phyloP scores from a whole-genome alignment of 2,113 vertebrate genomes.

The Macrotis lagotis region DNA sequence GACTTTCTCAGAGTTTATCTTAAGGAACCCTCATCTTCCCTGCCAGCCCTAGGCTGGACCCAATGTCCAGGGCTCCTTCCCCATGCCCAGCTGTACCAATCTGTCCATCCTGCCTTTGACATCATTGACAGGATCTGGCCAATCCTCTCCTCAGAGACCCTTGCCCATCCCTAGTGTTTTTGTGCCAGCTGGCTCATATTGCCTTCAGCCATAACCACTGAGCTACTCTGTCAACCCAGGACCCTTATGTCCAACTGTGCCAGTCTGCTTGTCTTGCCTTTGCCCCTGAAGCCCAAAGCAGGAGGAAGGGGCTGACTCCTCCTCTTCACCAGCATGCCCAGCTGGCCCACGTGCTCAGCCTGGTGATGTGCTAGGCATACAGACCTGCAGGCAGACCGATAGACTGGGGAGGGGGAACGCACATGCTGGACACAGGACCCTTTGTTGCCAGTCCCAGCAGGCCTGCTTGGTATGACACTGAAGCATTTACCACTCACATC shows the following conservation, averaged over 20 bases:
- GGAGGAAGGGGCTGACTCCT: conserved; percentile 37
- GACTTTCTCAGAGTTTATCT: conserved; percentile 28
- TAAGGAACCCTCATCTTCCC: not conserved
- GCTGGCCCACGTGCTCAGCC: conserved; percentile 76
- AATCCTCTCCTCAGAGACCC: not conserved
- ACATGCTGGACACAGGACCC: conserved; percentile 81
- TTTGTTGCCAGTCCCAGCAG: conserved; percentile 81
- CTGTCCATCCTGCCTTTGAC: not conserved
- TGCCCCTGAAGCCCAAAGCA: conserved; percentile 44
- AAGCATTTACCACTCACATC: conserved; percentile 76
- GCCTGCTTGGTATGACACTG: conserved; percentile 84
- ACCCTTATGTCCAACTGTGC: not conserved
- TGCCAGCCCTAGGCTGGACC: conserved; percentile 2
- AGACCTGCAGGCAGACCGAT: not conserved
- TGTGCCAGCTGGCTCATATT: not conserved
- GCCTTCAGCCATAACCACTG: not conserved
- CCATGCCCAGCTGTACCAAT: not conserved
- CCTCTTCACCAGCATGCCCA: conserved; percentile 28
- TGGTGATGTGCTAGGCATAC: conserved; percentile 70
- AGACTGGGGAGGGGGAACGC: conserved; percentile 7
- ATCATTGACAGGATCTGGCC: conserved; percentile 13
- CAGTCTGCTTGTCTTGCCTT: conserved; percentile 15
- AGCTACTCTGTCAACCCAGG: not conserved
- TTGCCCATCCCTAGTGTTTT: not conserved
- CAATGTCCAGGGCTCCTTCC: conserved; percentile 18